phyloP scores from a whole-genome alignment of 2,888 invertebrate genomes.

The Meandrusa payeni region DNA sequence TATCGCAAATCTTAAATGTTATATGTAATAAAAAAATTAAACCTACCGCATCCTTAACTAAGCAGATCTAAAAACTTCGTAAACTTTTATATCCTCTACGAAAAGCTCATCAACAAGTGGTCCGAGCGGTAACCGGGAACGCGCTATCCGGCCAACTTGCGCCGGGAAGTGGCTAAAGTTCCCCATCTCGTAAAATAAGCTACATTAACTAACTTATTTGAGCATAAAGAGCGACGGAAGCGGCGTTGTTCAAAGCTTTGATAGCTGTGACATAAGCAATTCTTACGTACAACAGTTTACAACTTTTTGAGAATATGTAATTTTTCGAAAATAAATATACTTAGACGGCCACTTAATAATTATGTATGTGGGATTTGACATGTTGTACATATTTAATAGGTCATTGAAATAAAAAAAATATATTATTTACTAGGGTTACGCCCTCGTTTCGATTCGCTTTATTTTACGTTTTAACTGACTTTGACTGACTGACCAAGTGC shows the following conservation, averaged over 20 bases:
- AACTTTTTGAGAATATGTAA: no score
- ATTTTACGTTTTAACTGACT: no score
- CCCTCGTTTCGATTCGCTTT: no score
- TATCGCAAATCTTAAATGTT: neutral
- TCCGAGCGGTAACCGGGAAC: neutral
- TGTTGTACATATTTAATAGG: no score
- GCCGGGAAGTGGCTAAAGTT: slow-evolving; percentile 9
- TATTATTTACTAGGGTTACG: no score
- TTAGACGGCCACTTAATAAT: no score
- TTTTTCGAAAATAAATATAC: no score
- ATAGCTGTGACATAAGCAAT: neutral
- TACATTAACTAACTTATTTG: slow-evolving; percentile 11
- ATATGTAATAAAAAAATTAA: neutral
- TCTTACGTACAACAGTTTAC: no score
- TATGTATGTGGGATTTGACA: no score
- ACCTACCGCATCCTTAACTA: neutral
- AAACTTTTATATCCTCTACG: neutral
- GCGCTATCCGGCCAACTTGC: neutral
- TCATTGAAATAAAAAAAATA: no score
- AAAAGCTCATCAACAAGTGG: slow-evolving; percentile 16
- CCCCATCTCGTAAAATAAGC: slow-evolving; percentile 1
- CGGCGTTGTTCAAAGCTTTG: neutral
- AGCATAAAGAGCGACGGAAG: slow-evolving; percentile 1
- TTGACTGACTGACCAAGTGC: no score
- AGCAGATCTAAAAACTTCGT: neutral